These are phyloP conservation scores for Rhincodon typus DNA, from an alignment of 2,797 vertebrate genomes.

Conservation along the genomic window DNA sequence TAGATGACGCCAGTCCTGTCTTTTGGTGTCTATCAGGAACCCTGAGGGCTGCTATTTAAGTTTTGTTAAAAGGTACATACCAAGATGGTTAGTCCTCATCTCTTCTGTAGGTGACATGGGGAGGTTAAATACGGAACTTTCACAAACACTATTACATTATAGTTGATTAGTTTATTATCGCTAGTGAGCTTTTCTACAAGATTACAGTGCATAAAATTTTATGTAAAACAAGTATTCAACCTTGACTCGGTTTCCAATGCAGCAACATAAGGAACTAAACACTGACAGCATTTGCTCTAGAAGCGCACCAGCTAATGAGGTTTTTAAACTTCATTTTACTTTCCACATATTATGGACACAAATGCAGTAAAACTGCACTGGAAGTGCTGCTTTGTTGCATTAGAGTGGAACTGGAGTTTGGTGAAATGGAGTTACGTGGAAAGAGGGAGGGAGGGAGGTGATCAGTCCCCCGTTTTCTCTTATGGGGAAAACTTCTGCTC, in stretches of 20 bases:
- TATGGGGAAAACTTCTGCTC: no score
- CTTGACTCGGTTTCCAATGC: neutral
- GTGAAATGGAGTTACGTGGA: no score
- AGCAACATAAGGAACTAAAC: neutral
- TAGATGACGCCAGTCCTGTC: neutral
- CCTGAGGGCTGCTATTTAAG: neutral
- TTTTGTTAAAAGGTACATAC: neutral
- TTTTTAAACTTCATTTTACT: neutral
- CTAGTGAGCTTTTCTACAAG: neutral
- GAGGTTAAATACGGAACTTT: neutral
- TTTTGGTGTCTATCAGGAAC: neutral
- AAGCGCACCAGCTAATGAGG: neutral
- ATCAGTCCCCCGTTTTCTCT: no score
- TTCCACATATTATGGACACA: neutral
- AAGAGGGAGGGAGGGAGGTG: no score
- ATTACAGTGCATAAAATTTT: neutral
- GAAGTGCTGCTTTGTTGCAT: no score
- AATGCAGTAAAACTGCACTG: neutral
- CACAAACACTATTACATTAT: neutral
- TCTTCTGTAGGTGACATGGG: neutral
- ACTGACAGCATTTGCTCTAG: neutral
- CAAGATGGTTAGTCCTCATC: neutral
- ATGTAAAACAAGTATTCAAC: neutral
- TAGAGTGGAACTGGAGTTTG: no score
- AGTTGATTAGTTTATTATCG: neutral